Evolutionary conservation across 2,888 invertebrate species (phyloP).

Genomic region (Diabrotica balteata): DNA sequence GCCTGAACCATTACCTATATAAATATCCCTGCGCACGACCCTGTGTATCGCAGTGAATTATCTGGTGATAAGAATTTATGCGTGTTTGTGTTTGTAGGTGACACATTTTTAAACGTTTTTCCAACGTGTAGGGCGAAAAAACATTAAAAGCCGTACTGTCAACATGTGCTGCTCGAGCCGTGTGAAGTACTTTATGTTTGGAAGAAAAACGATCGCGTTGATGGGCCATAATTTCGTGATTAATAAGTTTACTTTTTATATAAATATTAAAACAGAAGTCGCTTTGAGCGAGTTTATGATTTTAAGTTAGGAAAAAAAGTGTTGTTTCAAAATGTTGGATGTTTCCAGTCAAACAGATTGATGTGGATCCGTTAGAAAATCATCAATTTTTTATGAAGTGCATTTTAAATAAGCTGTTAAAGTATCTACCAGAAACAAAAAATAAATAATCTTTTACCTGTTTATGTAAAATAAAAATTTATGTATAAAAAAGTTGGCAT

Average conservation of each 20-base stretch:
- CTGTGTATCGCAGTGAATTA: constrained; percentile 2
- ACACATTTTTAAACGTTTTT: constrained; percentile 23
- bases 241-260: constrained; percentile 6
- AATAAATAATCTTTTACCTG: no score
- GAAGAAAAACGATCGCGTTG: neutral
- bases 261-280: neutral
- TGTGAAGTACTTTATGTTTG: constrained; percentile 11
- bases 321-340: no score
- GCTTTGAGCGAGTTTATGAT: no score
- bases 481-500: no score
- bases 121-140: constrained; percentile 14
- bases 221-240: constrained; percentile 7
- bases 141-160: constrained; percentile 8
- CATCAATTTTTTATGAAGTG: no score
- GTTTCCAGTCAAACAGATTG: no score
- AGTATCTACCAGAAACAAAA: no score
- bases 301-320: no score
- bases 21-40: neutral
- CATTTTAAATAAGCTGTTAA: no score
- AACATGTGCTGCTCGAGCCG: constrained; percentile 3
- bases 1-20: neutral
- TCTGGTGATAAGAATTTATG: constrained; percentile 27
- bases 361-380: no score
- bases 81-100: constrained; percentile 30
- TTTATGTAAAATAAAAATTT: no score